Conservation (phyloP, 35 echinoderm and acorn worm species). For the Apostichopus japonicus region DNA sequence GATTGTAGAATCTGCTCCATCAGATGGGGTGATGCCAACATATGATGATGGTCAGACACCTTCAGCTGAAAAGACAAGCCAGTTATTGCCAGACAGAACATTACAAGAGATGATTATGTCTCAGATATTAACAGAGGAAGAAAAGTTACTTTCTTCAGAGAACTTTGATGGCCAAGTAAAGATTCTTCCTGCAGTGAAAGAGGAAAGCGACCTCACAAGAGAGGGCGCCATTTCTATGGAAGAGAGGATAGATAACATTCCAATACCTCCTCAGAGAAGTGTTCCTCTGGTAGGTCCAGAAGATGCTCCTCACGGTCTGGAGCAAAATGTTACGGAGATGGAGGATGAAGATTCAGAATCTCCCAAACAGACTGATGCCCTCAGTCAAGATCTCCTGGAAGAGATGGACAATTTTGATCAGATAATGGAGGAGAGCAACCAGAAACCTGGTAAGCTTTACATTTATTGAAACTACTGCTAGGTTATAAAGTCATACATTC, state of each 20-base stretch:
- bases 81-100: not conserved
- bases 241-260: not conserved
- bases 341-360: not conserved
- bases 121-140: not conserved
- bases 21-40: not conserved
- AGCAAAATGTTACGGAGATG: not conserved
- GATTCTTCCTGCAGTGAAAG: not conserved
- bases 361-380: not conserved
- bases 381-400: not conserved
- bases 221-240: not conserved
- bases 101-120: not conserved
- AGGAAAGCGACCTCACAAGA: not conserved
- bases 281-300: not conserved
- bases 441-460: slow-evolving; percentile 7
- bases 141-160: not conserved
- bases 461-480: no score
- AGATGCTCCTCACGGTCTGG: not conserved
- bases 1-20: not conserved
- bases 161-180: not conserved
- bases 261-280: not conserved
- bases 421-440: slow-evolving; percentile 69
- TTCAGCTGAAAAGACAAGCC: not conserved
- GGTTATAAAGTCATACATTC: no score
- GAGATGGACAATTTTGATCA: slow-evolving; percentile 76
- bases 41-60: no score